These are phyloP conservation scores for Furcula furcula DNA, from an alignment of 2,888 invertebrate species.

Conservation along the genomic window DNA sequence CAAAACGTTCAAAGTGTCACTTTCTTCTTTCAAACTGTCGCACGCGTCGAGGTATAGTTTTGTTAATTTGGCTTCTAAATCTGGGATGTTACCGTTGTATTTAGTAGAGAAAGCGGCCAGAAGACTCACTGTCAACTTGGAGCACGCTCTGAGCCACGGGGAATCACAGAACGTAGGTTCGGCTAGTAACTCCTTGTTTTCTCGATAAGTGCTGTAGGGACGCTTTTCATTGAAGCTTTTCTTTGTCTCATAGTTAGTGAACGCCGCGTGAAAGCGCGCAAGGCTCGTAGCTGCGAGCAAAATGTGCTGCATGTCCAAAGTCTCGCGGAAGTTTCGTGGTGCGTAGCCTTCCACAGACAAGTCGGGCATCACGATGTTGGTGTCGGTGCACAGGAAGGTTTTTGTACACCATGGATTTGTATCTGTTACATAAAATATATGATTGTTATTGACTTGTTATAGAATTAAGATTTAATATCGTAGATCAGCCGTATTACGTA, in stretches of 20 bases:
- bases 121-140: conserved; percentile 49
- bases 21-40: conserved; percentile 37
- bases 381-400: conserved; percentile 50
- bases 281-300: conserved; percentile 37
- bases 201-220: conserved; percentile 38
- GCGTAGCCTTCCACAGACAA: conserved; percentile 50
- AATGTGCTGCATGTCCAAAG: conserved; percentile 47
- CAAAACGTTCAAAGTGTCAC: conserved; percentile 53
- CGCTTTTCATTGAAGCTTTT: conserved; percentile 21
- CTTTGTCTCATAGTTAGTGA: conserved; percentile 49
- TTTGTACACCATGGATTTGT: conserved; percentile 49
- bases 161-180: conserved; percentile 51
- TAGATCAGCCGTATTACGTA: no score
- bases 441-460: no score
- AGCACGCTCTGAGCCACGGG: conserved; percentile 49
- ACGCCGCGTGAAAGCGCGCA: conserved; percentile 63
- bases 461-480: no score
- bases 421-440: conserved; percentile 30
- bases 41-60: conserved; percentile 46
- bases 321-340: conserved; percentile 28
- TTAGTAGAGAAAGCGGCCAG: conserved; percentile 49
- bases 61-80: conserved; percentile 39
- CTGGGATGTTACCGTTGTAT: conserved; percentile 23
- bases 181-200: conserved; percentile 35
- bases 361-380: conserved; percentile 62